Percentiles rank a stretch among this genome's conserved stretches.
Conservation (phyloP, 2,797 vertebrate species). For the Lacerta bilineata region DNA sequence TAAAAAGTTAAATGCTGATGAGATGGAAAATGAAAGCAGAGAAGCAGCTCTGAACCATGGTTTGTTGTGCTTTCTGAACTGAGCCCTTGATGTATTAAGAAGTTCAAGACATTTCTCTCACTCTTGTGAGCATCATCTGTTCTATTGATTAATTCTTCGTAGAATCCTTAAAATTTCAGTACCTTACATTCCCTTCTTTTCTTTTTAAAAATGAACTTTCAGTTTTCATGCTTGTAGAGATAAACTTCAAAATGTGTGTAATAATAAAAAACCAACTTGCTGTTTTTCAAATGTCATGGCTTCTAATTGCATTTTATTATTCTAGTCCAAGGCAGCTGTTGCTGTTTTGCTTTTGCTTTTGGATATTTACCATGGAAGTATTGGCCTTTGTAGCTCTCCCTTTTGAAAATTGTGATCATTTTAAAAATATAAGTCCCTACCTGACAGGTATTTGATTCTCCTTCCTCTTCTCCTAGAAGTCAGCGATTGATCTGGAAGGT, state of each 20-base stretch:
- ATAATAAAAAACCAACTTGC: neutral
- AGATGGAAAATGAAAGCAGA: neutral
- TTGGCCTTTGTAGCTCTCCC: neutral
- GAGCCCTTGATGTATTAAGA: neutral
- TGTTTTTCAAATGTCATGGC: slow-evolving; percentile 21
- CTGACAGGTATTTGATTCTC: neutral
- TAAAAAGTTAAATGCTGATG: neutral
- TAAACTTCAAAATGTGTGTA: slow-evolving; percentile 7
- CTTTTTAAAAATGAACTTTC: neutral
- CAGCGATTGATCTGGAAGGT: neutral
- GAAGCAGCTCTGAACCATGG: neutral
- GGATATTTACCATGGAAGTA: neutral
- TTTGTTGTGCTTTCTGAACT: neutral
- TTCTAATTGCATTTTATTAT: slow-evolving; percentile 14
- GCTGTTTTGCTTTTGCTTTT: slow-evolving; percentile 14
- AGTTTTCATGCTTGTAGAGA: neutral
- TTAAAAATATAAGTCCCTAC: neutral
- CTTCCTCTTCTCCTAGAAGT: neutral
- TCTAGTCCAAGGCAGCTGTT: neutral
- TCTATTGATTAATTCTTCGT: neutral
- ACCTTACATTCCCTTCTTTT: neutral
- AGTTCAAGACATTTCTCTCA: neutral
- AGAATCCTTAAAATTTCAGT: neutral
- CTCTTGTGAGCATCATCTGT: neutral
- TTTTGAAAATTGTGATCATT: neutral